Percentiles rank a stretch among this genome's conserved stretches.
Conservation (phyloP, 2,797 vertebrate genomes). For the Mycteria americana region DNA sequence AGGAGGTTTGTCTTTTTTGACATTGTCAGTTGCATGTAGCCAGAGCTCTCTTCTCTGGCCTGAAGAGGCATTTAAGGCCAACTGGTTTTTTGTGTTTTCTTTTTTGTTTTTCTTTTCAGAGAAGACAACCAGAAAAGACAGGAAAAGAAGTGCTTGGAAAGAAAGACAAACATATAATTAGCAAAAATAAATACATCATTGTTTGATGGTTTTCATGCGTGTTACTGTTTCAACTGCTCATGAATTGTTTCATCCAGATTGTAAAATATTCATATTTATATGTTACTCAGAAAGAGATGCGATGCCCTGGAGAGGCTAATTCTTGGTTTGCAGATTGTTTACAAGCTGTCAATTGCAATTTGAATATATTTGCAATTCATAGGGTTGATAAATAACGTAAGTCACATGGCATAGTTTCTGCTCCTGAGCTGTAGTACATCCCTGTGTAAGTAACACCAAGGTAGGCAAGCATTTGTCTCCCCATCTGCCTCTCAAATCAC, state of each 20-base stretch:
- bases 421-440: neutral
- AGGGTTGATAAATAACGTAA: conserved; percentile 41
- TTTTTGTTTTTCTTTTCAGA: neutral
- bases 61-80: conserved; percentile 41
- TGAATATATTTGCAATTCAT: conserved; percentile 67
- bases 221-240: neutral
- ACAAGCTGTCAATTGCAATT: conserved; percentile 61
- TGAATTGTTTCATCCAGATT: conserved; percentile 41
- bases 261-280: conserved; percentile 64
- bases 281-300: conserved; percentile 25
- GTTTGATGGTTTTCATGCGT: conserved; percentile 32
- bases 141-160: neutral
- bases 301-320: conserved; percentile 53
- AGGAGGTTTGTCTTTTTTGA: conserved; percentile 20
- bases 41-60: neutral
- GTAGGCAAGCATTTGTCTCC: conserved; percentile 34
- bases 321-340: conserved; percentile 67
- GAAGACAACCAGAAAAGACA: neutral
- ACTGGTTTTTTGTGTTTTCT: neutral
- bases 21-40: neutral
- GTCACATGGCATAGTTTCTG: conserved; percentile 4
- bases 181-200: conserved; percentile 40
- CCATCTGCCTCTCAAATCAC: conserved; percentile 54
- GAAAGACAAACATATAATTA: conserved; percentile 52
- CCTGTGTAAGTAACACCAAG: conserved; percentile 3